Percentiles rank a stretch among this genome's conserved stretches.
Conservation (phyloP, 2,888 invertebrate species). For the Amphipyra berbera region DNA sequence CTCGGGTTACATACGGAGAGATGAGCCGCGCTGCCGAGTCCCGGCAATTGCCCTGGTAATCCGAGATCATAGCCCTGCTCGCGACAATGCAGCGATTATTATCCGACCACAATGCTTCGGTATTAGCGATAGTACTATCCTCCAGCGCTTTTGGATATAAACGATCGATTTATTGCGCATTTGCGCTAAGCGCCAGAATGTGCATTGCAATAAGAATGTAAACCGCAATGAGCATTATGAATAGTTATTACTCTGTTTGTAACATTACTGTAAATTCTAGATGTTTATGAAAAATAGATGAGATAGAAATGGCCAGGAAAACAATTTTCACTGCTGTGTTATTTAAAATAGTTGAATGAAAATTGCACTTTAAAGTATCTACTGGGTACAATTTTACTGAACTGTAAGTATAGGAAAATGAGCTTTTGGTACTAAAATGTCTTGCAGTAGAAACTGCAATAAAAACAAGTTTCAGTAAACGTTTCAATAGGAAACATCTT, state of each 20-base stretch:
- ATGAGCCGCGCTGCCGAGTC: conserved; percentile 32
- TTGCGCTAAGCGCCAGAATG: conserved; percentile 16
- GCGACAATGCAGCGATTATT: conserved; percentile 60
- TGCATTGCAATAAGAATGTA: conserved; percentile 18
- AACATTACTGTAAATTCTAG: conserved; percentile 14
- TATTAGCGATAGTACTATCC: conserved; percentile 42
- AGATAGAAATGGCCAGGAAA: neutral
- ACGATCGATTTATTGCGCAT: conserved; percentile 39
- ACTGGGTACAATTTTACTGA: neutral
- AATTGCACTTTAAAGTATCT: conserved; percentile 10
- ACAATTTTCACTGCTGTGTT: conserved; percentile 7
- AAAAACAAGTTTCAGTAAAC: conserved; percentile 1
- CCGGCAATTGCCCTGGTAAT: conserved; percentile 57
- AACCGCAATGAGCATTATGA: conserved; percentile 15
- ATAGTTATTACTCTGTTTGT: conserved; percentile 24
- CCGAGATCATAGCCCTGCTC: conserved; percentile 56
- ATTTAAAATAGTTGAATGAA: conserved; percentile 18
- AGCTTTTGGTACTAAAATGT: neutral
- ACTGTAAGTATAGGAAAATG: neutral
- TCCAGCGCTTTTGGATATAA: conserved; percentile 37
- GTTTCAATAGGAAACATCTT: conserved; percentile 10
- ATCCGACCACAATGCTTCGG: conserved; percentile 50
- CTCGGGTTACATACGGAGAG: conserved; percentile 17
- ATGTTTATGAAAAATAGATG: conserved; percentile 6
- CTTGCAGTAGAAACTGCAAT: conserved; percentile 5